These are phyloP conservation scores for Aphelocoma coerulescens DNA, from an alignment of 2,113 vertebrate species.

Conservation along the genomic window DNA sequence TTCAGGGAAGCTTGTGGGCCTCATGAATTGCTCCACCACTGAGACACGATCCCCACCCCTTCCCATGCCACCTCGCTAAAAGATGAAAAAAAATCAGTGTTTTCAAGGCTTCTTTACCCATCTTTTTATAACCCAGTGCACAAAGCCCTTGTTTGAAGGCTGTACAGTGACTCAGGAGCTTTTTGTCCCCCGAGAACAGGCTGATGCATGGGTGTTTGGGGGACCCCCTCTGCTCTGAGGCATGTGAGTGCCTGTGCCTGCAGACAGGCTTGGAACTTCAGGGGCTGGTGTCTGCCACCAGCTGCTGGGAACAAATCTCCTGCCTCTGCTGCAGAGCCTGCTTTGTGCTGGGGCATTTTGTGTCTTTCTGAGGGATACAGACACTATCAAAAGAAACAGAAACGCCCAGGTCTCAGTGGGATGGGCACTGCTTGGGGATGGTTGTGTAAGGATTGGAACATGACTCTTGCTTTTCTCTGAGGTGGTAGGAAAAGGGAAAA, in stretches of 20 bases:
- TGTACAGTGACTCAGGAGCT: neutral
- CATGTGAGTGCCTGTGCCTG: neutral
- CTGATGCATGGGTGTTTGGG: neutral
- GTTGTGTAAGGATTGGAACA: neutral
- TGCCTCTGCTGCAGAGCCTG: neutral
- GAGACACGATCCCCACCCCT: neutral
- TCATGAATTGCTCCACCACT: constrained; percentile 2
- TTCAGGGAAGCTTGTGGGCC: constrained; percentile 17
- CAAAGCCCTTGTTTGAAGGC: neutral
- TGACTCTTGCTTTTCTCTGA: neutral
- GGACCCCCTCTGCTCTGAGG: neutral
- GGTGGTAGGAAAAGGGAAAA: neutral
- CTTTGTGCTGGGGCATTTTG: neutral
- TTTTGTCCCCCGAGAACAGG: neutral
- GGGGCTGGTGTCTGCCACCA: neutral
- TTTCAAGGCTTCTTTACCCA: neutral
- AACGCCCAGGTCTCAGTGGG: neutral
- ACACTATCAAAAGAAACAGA: neutral
- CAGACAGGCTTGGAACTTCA: neutral
- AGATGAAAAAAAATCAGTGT: neutral
- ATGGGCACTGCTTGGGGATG: neutral
- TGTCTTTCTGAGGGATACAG: neutral
- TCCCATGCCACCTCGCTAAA: neutral
- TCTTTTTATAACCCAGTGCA: neutral
- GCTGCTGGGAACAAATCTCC: neutral